A percentile compares a stretch with the other conserved stretches of the same genome.
These are phyloP conservation scores for Bombus affinis DNA, from an alignment of 1,140 invertebrate species.

Conservation along the genomic window DNA sequence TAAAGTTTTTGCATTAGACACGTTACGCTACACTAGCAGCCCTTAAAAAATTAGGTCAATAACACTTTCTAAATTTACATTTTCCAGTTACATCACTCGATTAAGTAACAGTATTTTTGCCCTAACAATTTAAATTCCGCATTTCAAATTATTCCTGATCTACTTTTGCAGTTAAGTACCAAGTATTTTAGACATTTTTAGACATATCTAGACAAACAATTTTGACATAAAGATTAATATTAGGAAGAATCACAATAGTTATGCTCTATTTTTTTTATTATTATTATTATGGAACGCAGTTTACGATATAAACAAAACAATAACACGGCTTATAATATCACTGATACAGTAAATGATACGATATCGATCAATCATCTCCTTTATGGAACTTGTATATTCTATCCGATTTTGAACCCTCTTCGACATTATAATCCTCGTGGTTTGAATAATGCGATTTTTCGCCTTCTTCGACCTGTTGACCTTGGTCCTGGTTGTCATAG, in stretches of 20 bases:
- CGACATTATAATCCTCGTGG: constrained; percentile 78
- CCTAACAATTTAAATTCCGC: neutral
- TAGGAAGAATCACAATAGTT: no score
- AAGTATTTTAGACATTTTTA: no score
- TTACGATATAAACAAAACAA: constrained; percentile 5
- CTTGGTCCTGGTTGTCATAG: constrained; percentile 75
- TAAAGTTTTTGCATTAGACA: constrained; percentile 17
- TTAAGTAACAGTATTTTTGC: neutral
- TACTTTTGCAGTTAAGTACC: no score
- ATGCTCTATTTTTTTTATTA: no score
- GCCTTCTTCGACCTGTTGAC: constrained; percentile 79
- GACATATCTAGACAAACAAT: no score
- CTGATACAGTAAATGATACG: neutral
- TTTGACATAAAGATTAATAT: no score
- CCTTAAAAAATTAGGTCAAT: constrained; percentile 33
- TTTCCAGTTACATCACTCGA: neutral
- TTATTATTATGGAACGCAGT: neutral
- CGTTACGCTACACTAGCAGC: neutral
- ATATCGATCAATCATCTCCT: constrained; percentile 38
- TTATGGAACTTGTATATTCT: constrained; percentile 79
- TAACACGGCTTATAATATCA: neutral
- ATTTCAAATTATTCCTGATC: neutral
- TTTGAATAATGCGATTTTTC: constrained; percentile 75
- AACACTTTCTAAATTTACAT: constrained; percentile 25
- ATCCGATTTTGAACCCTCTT: constrained; percentile 72